A percentile compares a stretch with the other conserved stretches of the same genome.
These are phyloP conservation scores for Romanogobio albipinnatus DNA, from an alignment of 2,113 vertebrate genomes.

Conservation along the genomic window DNA sequence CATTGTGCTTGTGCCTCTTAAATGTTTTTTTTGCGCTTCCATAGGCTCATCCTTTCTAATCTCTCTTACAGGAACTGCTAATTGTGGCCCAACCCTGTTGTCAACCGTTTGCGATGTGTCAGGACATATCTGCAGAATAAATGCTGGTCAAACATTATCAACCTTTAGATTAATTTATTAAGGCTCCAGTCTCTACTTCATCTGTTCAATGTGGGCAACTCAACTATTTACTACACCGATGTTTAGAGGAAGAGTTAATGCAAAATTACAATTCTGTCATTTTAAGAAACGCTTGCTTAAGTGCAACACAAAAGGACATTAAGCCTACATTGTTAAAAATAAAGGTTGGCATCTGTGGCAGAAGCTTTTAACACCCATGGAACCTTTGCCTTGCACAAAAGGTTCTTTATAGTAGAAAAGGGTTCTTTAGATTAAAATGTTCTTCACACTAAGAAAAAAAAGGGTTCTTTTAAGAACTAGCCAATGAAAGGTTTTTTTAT, in stretches of 20 bases:
- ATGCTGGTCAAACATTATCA: not conserved
- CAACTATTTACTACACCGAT: not conserved
- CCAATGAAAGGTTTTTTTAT: no score
- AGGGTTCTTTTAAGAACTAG: no score
- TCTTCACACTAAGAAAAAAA: no score
- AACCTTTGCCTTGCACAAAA: no score
- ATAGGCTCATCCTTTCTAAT: not conserved
- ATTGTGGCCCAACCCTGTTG: not conserved
- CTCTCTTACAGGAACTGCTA: not conserved
- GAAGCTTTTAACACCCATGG: no score
- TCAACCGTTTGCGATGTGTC: not conserved
- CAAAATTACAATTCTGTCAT: not conserved
- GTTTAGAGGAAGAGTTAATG: not conserved
- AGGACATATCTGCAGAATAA: constrained; percentile 1
- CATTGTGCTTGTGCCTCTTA: not conserved
- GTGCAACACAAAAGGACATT: not conserved
- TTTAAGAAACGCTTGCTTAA: not conserved
- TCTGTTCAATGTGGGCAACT: not conserved
- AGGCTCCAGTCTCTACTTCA: not conserved
- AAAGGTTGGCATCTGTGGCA: no score
- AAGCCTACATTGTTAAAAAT: not conserved
- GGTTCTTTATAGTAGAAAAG: no score
- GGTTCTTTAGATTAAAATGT: no score
- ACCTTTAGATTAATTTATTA: not conserved
- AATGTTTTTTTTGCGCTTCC: not conserved